Percentiles rank a stretch among this genome's conserved stretches.
These are phyloP conservation scores for Drosophila neonasuta DNA, from an alignment of 2,888 invertebrate species.

Conservation along the genomic window DNA sequence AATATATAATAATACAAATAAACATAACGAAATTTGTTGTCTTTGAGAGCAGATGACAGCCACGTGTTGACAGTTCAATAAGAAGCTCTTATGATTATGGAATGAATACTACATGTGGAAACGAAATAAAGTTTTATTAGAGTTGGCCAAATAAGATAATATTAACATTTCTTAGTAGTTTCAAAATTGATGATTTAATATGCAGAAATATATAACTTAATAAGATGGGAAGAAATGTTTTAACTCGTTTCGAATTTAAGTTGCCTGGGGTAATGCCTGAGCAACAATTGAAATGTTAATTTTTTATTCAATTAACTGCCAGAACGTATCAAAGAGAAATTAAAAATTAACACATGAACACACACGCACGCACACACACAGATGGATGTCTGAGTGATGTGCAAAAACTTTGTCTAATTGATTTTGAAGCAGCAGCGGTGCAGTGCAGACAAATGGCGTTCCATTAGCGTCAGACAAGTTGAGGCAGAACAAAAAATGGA, in stretches of 20 bases:
- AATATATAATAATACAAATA: slow-evolving; percentile 37
- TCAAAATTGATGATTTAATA: neutral
- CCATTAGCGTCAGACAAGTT: slow-evolving; percentile 66
- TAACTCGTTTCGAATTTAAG: slow-evolving; percentile 18
- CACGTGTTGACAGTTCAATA: slow-evolving; percentile 20
- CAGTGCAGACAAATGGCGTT: slow-evolving; percentile 61
- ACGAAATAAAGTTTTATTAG: slow-evolving; percentile 9
- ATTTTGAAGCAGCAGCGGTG: slow-evolving; percentile 56
- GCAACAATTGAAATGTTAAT: slow-evolving; percentile 58
- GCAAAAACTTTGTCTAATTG: slow-evolving; percentile 71
- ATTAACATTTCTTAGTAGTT: neutral
- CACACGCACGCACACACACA: slow-evolving; percentile 2
- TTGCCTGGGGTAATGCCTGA: slow-evolving; percentile 17
- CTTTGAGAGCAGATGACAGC: slow-evolving; percentile 22
- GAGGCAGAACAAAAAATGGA: slow-evolving; percentile 15
- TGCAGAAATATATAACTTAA: neutral
- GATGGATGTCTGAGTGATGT: slow-evolving; percentile 24
- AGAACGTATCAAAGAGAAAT: slow-evolving; percentile 43
- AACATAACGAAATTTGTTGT: slow-evolving; percentile 33
- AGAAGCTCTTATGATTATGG: neutral
- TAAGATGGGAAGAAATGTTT: slow-evolving; percentile 1
- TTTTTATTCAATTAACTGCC: slow-evolving; percentile 59
- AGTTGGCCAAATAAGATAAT: neutral
- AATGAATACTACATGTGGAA: no score
- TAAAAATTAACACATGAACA: slow-evolving; percentile 40